These are phyloP conservation scores for Pempheris klunzingeri DNA, from an alignment of 2,797 vertebrate genomes.

Conservation along the genomic window DNA sequence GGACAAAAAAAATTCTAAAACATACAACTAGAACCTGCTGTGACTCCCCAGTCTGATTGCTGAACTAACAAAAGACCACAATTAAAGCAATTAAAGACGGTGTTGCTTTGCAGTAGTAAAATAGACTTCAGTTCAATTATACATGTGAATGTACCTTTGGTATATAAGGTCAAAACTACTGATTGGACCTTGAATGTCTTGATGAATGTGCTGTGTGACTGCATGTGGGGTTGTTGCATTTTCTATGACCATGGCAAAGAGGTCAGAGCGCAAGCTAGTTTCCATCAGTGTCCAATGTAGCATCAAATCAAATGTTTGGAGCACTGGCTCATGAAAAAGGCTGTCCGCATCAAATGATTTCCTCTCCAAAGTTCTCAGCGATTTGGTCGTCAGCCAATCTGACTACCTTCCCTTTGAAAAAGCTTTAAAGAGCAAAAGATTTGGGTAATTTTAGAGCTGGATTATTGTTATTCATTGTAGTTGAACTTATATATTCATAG, in stretches of 20 bases:
- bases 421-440: no score
- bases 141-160: neutral
- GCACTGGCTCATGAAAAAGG: neutral
- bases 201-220: neutral
- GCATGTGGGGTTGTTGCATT: neutral
- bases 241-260: neutral
- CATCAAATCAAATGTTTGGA: slow-evolving; percentile 4
- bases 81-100: neutral
- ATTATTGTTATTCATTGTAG: no score
- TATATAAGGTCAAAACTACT: neutral
- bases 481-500: no score
- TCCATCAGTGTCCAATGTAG: neutral
- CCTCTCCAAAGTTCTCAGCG: slow-evolving; percentile 3
- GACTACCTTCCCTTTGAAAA: no score
- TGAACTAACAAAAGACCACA: neutral
- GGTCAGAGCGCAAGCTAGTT: neutral
- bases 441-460: no score
- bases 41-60: neutral
- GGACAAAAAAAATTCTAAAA: neutral
- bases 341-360: neutral
- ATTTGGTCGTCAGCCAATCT: neutral
- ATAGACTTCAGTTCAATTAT: neutral
- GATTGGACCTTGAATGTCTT: neutral
- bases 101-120: neutral
- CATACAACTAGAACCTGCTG: neutral